phyloP scores from a whole-genome alignment of 2,113 vertebrate species.

The Macrotis lagotis region DNA sequence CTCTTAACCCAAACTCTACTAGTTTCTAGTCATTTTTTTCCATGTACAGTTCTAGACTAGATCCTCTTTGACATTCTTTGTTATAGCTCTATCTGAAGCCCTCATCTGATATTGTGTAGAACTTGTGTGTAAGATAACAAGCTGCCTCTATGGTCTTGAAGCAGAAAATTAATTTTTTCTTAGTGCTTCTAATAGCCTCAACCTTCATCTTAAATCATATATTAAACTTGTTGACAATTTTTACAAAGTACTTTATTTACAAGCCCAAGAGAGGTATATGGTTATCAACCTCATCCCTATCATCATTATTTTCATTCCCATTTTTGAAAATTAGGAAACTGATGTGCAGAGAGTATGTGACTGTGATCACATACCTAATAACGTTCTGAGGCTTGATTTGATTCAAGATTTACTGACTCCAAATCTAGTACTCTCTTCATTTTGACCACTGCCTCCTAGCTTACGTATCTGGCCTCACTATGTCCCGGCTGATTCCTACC shows the following conservation, averaged over 20 bases:
- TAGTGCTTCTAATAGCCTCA: background rate
- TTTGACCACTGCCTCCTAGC: background rate
- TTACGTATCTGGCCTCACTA: background rate
- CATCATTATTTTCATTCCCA: background rate
- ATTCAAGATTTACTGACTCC: background rate
- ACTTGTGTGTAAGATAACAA: background rate
- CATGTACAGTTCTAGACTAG: background rate
- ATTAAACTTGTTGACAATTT: background rate
- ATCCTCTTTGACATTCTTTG: background rate
- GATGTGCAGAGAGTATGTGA: background rate
- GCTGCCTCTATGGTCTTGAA: background rate
- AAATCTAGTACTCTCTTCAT: background rate
- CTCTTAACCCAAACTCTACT: background rate
- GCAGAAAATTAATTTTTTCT: background rate
- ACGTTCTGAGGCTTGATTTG: background rate
- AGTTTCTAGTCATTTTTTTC: background rate
- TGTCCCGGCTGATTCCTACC: background rate
- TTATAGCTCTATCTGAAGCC: background rate
- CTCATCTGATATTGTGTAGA: background rate
- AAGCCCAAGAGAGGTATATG: background rate
- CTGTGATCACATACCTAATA: background rate
- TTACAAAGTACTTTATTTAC: background rate
- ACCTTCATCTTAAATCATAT: background rate
- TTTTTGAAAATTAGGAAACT: background rate
- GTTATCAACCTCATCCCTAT: background rate